Base-by-base conservation (phyloP, 30 jellyfish, hydroid and myxozoan species). In the Nemopilema nomurai region DNA sequence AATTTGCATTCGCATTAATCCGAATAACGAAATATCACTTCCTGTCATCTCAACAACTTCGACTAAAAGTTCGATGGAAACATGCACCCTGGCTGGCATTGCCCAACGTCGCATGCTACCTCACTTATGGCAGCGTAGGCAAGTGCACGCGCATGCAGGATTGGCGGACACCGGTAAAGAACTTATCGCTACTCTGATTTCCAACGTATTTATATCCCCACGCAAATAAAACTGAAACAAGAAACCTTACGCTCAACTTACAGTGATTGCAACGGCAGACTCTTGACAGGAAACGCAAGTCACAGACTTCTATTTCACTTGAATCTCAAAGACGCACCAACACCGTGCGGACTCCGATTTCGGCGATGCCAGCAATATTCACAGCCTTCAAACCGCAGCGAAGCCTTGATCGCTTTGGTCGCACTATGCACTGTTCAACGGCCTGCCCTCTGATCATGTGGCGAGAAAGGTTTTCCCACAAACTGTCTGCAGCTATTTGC, bases 181-280 rank as follows among this genome's bases (percentile, higher is more conserved):
- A 41, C 57, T 41, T 25, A 64, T 22, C 69, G 21, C 52, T 22
- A 67, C 66, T 82, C 85, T 52, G 27, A 82, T 82, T 82, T 72
- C 91, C 32, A 52, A 67, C 68, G 83, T 82, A 71, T 71, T 82
- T 82, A 82, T 82, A 82, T 82, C 91, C 91, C 68, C 91, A 82
- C 91, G 85, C 85, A 82, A 82, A 82, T 76, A 82, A 21, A 27
- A 25, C 57, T 82, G 91, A 82, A 82, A 82, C 91, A 82, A 19
- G 91, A 82, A 84, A 82, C 51, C 62, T 74, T 80, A 18, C 72
- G 70, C 91, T 82, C 91, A 69, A 33, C 91, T 82, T 82, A 82
- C 91, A 70, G 65, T 32, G 82, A 29, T 81, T 41, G 65, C 73
- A 67, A 77, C 89, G 67, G 74, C 29, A 49, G 85, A 57, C 78